These are phyloP conservation scores for Hippolais icterina DNA, from an alignment of 2,113 vertebrate species.

Conservation along the genomic window DNA sequence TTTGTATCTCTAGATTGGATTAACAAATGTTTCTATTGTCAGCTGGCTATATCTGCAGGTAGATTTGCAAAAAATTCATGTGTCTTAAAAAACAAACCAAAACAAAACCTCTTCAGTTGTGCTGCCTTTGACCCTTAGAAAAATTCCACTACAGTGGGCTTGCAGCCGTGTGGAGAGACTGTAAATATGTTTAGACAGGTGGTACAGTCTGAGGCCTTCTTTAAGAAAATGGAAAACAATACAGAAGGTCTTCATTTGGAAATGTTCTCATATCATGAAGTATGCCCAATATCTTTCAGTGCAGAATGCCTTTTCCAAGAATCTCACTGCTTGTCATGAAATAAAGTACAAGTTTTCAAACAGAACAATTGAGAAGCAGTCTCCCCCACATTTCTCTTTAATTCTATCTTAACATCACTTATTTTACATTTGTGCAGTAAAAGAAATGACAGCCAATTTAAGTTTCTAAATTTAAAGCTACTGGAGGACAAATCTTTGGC, in stretches of 20 bases:
- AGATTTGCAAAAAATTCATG: neutral
- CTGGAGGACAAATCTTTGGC: conserved; percentile 37
- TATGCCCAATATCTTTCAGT: neutral
- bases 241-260: conserved; percentile 6
- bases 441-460: conserved; percentile 60
- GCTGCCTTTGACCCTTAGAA: conserved; percentile 23
- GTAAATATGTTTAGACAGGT: conserved; percentile 54
- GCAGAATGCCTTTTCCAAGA: neutral
- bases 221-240: conserved; percentile 19
- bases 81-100: neutral
- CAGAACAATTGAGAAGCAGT: conserved; percentile 27
- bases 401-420: conserved; percentile 6
- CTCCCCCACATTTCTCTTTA: neutral
- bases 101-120: neutral
- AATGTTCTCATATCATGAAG: neutral
- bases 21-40: neutral
- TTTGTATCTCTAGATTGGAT: neutral
- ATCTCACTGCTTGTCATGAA: conserved; percentile 1
- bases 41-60: neutral
- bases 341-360: conserved; percentile 36
- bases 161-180: neutral
- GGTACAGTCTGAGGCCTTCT: conserved; percentile 30
- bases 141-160: neutral
- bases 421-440: conserved; percentile 15
- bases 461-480: conserved; percentile 64